Evolutionary conservation across 1,140 invertebrate genomes (phyloP).

Genomic region (Pachyrhynchus sulphureomaculatus): DNA sequence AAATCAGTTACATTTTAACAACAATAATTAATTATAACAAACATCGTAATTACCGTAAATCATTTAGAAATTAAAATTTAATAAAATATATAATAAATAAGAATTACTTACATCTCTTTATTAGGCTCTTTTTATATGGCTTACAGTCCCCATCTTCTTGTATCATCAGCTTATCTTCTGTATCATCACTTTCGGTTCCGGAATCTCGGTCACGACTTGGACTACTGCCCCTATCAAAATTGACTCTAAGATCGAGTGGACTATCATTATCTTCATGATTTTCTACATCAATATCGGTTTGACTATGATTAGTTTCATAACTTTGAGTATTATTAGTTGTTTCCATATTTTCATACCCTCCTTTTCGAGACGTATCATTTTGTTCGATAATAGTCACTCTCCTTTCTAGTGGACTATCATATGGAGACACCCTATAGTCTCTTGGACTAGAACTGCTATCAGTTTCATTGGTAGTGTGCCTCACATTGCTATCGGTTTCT

Average conservation of each 20-base stretch:
- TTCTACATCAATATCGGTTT: slow-evolving; percentile 9
- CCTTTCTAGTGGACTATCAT: neutral
- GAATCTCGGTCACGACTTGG: slow-evolving; percentile 46
- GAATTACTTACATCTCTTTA: slow-evolving; percentile 85
- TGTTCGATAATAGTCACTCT: neutral
- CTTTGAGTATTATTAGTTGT: neutral
- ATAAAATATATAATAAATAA: no score
- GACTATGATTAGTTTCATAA: neutral
- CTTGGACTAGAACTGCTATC: no score
- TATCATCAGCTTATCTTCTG: slow-evolving; percentile 41
- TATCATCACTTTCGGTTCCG: slow-evolving; percentile 45
- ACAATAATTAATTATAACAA: no score
- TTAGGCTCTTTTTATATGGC: slow-evolving; percentile 85
- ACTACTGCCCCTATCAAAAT: slow-evolving; percentile 40
- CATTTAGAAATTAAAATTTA: no score
- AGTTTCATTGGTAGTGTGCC: no score
- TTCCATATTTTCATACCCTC: neutral
- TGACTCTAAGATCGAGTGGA: slow-evolving; percentile 63
- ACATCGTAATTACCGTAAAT: no score
- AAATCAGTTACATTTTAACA: no score
- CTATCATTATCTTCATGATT: slow-evolving; percentile 51
- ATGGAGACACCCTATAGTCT: neutral
- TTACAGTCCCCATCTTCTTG: slow-evolving; percentile 60
- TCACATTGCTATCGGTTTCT: no score
- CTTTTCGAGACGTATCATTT: neutral